Evolutionary conservation across 2,113 vertebrate species (phyloP), one percentile per base, ranked within the genome.

Genomic region (Sylvietta virens): DNA sequence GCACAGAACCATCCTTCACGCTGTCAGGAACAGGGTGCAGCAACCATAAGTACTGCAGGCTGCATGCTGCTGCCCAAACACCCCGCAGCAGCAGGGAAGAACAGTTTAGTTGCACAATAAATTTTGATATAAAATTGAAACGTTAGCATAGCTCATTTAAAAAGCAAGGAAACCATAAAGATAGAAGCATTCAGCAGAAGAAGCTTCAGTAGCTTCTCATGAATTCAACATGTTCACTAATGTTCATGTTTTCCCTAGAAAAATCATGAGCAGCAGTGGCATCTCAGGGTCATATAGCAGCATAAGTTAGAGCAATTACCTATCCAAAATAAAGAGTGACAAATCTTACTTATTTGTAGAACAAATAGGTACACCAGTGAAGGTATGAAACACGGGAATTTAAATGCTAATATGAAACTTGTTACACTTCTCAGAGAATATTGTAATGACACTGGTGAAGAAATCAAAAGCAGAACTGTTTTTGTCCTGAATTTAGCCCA

Each of bases 181-280:
- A 48, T 35, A 57, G 15, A 48, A 78, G 66, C 9, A 24, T 13
- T 31, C 9, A 18, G 45, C 42, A 58, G 42, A 70, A 66, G 14
- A 27, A 35, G 6, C 64, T 74, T 72, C 62, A 50, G 48, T 31
- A 31, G 15, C 45, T 88, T 86, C 67, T 94, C 50, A 39, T 1
- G 0, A 83, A 70, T 15, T 77, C 50, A 57, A 57, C 0, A 0
- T 16, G 28, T 30, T 70, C 60, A 39, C 20, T 45, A 54, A 57
- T 30, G 23, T 66, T 88, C n/a, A 13, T 23, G 72, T 54, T 57
- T 94, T 73, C 35, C 16, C 57, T 28, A 18, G 47, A 88, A 87
- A 81, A 92, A 21, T 60, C 26, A 53, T 7, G 35, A 81, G 33
- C 15, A 78, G 44, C 4, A 7, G 50, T 42, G 16, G 33, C 67